Base-by-base conservation (phyloP, 1,140 invertebrate genomes). In the Papilio polytes region DNA sequence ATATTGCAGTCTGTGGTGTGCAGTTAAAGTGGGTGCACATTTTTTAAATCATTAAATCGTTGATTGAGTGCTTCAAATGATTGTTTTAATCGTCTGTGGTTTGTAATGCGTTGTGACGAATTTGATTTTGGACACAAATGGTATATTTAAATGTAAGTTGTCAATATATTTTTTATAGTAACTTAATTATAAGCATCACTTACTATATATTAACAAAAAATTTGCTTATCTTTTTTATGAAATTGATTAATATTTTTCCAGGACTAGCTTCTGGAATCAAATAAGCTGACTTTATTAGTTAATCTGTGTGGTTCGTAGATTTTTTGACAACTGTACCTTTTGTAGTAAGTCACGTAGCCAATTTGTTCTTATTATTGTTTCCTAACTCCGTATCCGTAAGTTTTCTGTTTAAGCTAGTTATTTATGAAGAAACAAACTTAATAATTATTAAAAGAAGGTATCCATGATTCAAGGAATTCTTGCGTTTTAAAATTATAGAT, bases 11-110 rank as follows among this genome's bases (percentile, higher is more conserved):
- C 83, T 83, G 83, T 83, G 79, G 74, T 83, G 80, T 79, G 79
- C 51, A 78, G 83, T 85, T 83, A 80, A 84, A 81, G 82, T 81
- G 82, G 81, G 78, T 81, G 78, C 80, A 83, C 81, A 85, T 59
- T 81, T 80, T 84, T 83, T 82, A 36, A 70, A 80, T 80, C 82
- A 82, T 73, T 72, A 80, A 66, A 79, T 80, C 51, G 44, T 82
- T 79, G 78, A 82, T 79, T 82, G 72, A 79, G 48, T 59, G 83
- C 77, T 79, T 66, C 22, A 80, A 63, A 78, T 63, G 44, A 77
- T 74, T 74, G 22, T 7, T 74, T 74, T 74, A 41, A 74, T 74
- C 46, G 18, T 74, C 41, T 74, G 41, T 46, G 72, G 9, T 74
- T 74, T 74, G 72, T 74, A 46, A 73, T 74, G 72, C 9, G 72